Evolutionary conservation across 2,797 vertebrate genomes (phyloP).

Genomic region (Rhinella marina): DNA sequence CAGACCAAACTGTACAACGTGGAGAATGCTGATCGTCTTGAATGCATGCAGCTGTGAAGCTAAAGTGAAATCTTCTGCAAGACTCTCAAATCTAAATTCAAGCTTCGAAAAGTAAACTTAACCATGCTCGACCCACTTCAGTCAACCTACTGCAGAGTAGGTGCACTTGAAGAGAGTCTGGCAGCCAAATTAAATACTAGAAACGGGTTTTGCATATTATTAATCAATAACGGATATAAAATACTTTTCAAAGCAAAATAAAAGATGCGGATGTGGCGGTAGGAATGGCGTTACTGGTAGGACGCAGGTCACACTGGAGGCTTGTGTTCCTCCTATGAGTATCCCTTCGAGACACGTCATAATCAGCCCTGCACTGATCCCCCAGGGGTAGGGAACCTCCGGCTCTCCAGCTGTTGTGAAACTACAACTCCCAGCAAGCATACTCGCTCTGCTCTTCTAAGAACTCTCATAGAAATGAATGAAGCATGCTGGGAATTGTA

Average conservation of each 20-base stretch:
- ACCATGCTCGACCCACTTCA: conserved; percentile 1
- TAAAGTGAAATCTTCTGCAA: neutral
- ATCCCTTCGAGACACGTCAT: neutral
- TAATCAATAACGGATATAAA: conserved; percentile 49
- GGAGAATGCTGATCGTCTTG: neutral
- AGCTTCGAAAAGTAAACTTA: neutral
- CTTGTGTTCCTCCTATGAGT: neutral
- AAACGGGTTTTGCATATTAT: conserved; percentile 17
- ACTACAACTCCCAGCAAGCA: too few relatives aligned
- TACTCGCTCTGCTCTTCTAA: too few relatives aligned
- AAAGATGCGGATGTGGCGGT: neutral
- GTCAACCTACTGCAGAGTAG: conserved; percentile 10
- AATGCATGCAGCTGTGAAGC: neutral
- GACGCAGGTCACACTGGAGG: neutral
- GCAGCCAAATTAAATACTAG: conserved; percentile 39
- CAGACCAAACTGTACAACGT: neutral
- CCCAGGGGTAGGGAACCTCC: too few relatives aligned
- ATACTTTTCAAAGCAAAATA: conserved; percentile 27
- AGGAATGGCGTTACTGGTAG: neutral
- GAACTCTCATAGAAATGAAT: too few relatives aligned
- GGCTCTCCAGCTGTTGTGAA: too few relatives aligned
- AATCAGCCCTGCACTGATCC: neutral
- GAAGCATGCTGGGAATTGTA: too few relatives aligned
- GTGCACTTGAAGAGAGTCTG: neutral
- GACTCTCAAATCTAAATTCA: conserved; percentile 24